Evolutionary conservation across 2,113 vertebrate genomes (phyloP).

Genomic region (Dasyornis broadbenti): DNA sequence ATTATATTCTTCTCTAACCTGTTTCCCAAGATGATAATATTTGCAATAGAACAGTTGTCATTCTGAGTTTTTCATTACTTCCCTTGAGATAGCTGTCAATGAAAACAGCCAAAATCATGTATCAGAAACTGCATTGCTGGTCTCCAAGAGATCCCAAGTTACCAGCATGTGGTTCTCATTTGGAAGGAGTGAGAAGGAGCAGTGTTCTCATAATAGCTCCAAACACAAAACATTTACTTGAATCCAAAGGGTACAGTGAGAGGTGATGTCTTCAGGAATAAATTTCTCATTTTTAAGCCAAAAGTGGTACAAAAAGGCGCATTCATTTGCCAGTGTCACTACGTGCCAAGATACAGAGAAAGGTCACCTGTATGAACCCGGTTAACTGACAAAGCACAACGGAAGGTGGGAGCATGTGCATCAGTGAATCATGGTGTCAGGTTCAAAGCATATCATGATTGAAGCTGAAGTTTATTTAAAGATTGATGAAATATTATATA

Average conservation of each 20-base stretch:
- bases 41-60: not conserved
- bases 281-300: not conserved
- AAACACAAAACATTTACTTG: not conserved
- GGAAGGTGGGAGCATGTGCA: not conserved
- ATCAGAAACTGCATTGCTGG: not conserved
- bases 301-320: not conserved
- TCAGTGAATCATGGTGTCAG: not conserved
- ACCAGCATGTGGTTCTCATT: slow-evolving; percentile 44
- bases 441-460: not conserved
- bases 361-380: not conserved
- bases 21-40: not conserved
- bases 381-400: not conserved
- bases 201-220: slow-evolving; percentile 1
- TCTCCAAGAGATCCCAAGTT: not conserved
- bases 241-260: not conserved
- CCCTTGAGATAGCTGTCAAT: not conserved
- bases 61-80: not conserved
- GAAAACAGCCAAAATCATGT: not conserved
- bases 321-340: not conserved
- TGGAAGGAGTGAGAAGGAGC: slow-evolving; percentile 15
- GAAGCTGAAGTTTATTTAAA: not conserved
- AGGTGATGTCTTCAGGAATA: not conserved
- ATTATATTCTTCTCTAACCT: not conserved
- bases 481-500: not conserved
- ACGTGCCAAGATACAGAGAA: not conserved